phyloP scores from a whole-genome alignment of 2,888 invertebrate species.

The Pterostichus niger region DNA sequence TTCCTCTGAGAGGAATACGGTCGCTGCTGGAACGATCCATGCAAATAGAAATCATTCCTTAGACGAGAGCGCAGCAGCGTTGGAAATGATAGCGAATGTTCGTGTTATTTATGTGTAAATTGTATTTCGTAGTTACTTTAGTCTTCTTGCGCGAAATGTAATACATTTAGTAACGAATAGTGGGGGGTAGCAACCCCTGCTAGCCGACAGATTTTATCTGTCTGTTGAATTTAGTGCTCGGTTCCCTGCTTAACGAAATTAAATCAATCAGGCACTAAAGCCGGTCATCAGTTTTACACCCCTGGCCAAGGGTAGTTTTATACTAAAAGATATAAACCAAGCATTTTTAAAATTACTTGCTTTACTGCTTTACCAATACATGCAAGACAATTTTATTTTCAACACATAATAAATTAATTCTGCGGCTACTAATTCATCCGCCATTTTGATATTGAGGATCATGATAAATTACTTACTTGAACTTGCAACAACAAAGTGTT shows the following conservation, averaged over 20 bases:
- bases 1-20: neutral
- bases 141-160: conserved; percentile 46
- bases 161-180: conserved; percentile 54
- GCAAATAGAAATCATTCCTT: conserved; percentile 12
- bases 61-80: neutral
- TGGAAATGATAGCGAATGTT: conserved; percentile 4
- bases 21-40: conserved; percentile 3
- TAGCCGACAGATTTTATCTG: conserved; percentile 61
- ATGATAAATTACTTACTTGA: too few species aligned
- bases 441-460: too few species aligned
- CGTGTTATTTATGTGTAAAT: conserved; percentile 64
- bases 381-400: neutral
- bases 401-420: too few species aligned
- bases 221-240: conserved; percentile 52
- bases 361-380: too few species aligned
- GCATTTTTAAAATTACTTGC: conserved; percentile 4
- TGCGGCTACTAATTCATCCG: too few species aligned
- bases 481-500: too few species aligned
- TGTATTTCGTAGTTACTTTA: conserved; percentile 49
- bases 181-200: neutral
- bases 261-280: conserved; percentile 59
- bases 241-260: conserved; percentile 60
- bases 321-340: conserved; percentile 20
- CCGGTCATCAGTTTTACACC: conserved; percentile 46
- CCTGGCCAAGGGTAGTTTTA: neutral